Conservation (phyloP, 2,797 vertebrate species). For the Spinibarbus caldwelli region DNA sequence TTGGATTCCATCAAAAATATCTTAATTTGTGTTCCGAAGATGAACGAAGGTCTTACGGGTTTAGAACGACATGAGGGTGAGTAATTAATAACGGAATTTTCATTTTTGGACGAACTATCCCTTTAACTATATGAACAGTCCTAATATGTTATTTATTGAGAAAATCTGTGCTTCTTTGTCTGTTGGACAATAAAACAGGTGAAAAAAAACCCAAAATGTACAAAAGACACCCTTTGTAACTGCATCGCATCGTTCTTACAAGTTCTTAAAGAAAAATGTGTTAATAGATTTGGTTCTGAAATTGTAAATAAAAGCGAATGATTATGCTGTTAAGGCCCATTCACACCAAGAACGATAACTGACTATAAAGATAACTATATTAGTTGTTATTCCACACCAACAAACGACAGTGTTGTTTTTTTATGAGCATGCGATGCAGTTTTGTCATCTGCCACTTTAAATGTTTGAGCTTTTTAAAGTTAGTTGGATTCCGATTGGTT, state of each 20-base stretch:
- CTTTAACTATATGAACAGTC: not conserved
- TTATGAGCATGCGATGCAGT: not conserved
- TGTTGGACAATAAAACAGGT: not conserved
- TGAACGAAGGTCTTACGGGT: no score
- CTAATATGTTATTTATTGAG: not conserved
- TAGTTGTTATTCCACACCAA: no score
- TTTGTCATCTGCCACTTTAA: not conserved
- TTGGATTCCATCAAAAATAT: no score
- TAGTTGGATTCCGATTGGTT: not conserved
- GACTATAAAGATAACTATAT: no score
- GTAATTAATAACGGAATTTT: no score
- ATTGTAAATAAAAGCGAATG: no score
- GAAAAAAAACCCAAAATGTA: not conserved
- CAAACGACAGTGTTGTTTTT: no score
- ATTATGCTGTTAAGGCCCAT: not conserved
- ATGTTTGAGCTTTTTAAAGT: not conserved
- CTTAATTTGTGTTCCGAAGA: no score
- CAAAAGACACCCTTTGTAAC: not conserved
- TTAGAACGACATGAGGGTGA: no score
- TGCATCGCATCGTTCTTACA: not conserved
- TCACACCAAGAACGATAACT: not conserved
- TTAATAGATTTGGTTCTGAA: not conserved
- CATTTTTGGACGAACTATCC: no score
- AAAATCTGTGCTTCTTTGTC: not conserved
- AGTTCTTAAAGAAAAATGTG: not conserved